A percentile compares a stretch with the other conserved stretches of the same genome.
Conservation (phyloP, 64 coral and sea anemone species). For the Stylophora pistillata region DNA sequence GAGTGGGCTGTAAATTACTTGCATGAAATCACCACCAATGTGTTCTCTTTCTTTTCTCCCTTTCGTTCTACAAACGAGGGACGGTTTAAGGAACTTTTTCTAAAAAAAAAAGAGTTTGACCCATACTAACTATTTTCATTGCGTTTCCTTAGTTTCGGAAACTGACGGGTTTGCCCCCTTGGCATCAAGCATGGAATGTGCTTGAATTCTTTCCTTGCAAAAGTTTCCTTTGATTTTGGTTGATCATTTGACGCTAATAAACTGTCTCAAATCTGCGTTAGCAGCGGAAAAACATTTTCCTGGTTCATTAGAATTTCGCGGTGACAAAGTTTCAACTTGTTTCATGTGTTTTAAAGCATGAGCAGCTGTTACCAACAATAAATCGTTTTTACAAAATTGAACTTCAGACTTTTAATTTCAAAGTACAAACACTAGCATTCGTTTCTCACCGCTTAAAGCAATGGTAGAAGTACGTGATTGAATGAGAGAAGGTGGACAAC, state of each 20-base stretch:
- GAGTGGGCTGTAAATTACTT: neutral
- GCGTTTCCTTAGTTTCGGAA: neutral
- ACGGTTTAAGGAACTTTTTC: neutral
- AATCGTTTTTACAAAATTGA: too few relatives aligned
- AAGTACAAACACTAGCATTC: neutral
- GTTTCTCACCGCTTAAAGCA: neutral
- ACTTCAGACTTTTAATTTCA: too few relatives aligned
- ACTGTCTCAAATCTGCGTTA: neutral
- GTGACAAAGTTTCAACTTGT: conserved; percentile 3
- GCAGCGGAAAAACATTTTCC: neutral
- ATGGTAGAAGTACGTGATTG: neutral
- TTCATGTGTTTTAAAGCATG: neutral
- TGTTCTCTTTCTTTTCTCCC: neutral
- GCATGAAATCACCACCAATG: neutral
- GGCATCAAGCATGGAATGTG: neutral
- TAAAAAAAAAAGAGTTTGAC: neutral
- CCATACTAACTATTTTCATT: too few relatives aligned
- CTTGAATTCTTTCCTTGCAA: neutral
- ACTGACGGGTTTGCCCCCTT: neutral
- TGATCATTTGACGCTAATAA: neutral
- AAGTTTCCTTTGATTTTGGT: neutral
- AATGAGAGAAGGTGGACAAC: neutral
- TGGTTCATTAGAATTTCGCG: neutral
- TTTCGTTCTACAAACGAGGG: neutral
- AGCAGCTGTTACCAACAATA: too few relatives aligned